Evolutionary conservation across 92 coral and sea anemone genomes (phyloP), one percentile per base, ranked within the genome.

Genomic region (Epizoanthus fatuus): DNA sequence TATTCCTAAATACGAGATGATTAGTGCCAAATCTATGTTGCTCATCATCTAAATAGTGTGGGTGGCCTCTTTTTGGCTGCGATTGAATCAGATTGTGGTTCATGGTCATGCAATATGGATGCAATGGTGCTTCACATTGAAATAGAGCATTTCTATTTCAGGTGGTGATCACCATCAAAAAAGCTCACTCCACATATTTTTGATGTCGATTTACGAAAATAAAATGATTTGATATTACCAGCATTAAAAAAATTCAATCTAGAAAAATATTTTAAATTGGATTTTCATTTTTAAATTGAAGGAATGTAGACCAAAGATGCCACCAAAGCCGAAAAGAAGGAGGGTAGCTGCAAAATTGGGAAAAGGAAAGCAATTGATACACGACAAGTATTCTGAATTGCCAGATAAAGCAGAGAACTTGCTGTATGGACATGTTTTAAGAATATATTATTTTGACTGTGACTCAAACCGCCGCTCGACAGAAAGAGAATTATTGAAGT

Each of bases 21-120:
- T 57, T 57, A 57, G 63, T 16, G 20, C 20, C 7, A 13, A 57
- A 16, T 57, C 63, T 57, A 57, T 19, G 20, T 57, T 57, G 4
- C 19, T 16, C 20, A 57, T 19, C 20, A 19, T 57, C 20, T 19
- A 57, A 57, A 57, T 15, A 57, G 25, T 5, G 63, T 57, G 63
- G 63, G n/a, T 57, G 63, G 63, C 20, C 20, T 57, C 19, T 57
- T 57, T 57, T 57, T 14, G 63, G 63, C 63, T 15, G 63, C 19
- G 63, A 57, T 56, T 56, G 19, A 56, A 56, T 56, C 62, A 5
- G 62, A 56, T 56, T 56, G 62, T 56, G 62, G 62, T 56, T 56
- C 15, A 56, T 56, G 62, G 62, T 56, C 19, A 56, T 56, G 62
- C 19, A n/a, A 13, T 56, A n/a, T 56, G 15, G 62, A 56, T n/a